Conservation (phyloP, 2,797 vertebrate species). For the Pseudopleuronectes americanus region DNA sequence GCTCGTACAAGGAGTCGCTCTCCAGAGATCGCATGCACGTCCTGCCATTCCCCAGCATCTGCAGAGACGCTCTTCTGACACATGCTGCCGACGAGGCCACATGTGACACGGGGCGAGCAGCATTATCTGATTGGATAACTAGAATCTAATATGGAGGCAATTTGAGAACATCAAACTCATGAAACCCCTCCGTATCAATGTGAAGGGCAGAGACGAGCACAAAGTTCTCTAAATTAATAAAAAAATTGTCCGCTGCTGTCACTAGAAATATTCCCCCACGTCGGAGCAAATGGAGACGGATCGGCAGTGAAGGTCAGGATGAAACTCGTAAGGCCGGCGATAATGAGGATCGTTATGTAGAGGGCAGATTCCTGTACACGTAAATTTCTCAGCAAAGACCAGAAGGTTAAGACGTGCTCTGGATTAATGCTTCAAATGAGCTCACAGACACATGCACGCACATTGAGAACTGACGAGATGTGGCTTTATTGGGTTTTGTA, state of each 20-base stretch:
- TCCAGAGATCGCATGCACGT: constrained; percentile 43
- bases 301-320: constrained; percentile 61
- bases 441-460: constrained; percentile 7
- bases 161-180: constrained; percentile 49
- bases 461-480: too few relatives aligned
- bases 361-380: constrained; percentile 43
- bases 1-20: constrained; percentile 61
- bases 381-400: constrained; percentile 45
- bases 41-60: constrained; percentile 46
- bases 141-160: constrained; percentile 46
- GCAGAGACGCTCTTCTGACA: constrained; percentile 44
- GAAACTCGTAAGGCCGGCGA: constrained; percentile 45
- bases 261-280: constrained; percentile 33
- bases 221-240: constrained; percentile 49
- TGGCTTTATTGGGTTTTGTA: background rate
- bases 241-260: constrained; percentile 54
- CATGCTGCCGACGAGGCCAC: constrained; percentile 34
- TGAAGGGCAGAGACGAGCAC: constrained; percentile 50
- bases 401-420: constrained; percentile 48
- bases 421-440: constrained; percentile 48
- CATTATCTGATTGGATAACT: constrained; percentile 44
- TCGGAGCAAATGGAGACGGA: constrained; percentile 54
- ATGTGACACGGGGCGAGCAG: constrained; percentile 27
- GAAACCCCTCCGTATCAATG: constrained; percentile 16
- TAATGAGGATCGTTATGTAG: constrained; percentile 62